Base-by-base conservation (phyloP, 2,113 vertebrate genomes). In the Accipiter virgatus region DNA sequence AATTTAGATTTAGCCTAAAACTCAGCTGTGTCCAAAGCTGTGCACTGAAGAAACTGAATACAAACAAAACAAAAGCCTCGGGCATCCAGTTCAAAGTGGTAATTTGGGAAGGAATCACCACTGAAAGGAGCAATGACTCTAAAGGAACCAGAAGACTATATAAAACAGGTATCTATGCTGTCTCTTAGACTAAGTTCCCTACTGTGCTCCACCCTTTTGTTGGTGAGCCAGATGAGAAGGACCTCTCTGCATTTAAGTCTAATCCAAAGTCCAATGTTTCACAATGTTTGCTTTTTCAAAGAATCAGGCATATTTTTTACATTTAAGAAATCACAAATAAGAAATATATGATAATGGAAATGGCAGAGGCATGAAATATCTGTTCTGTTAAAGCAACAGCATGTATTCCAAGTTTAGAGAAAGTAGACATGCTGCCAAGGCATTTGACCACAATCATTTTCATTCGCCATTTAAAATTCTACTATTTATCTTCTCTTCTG, bases 261-360 rank as follows among this genome's bases (percentile, higher is more conserved):
- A 71, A 88, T 29, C 31, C 67, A 68, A 72, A 88, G 43, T 12
- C 31, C 45, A 53, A 1, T 38, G 12, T 85, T 92, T 73, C 58
- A 77, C 19, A 36, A 22, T 25, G 22, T 70, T 95, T 88, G 23
- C 50, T 80, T 90, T 86, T 86, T 80, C 45, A 77, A 90, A 90
- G 58, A 71, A 94, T 15, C 16, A 75, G 71, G 53, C 7, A 82
- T 8, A 32, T 91, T 87, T 82, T 86, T 90, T n/a, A 77, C 56
- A 66, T 80, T 59, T 78, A 94, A 73, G 90, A 93, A 89, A 94
- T 62, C 85, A 86, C 13, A 55, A 92, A 70, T 48, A 88, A 83
- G 40, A 93, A 80, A 66, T 73, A 43, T 2, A 81, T 3, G 12
- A 72, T 68, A 92, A 92, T 67, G 63, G 67, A 88, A 94, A 90